A percentile compares a stretch with the other conserved stretches of the same genome.
phyloP scores from a whole-genome alignment of 2,888 invertebrate genomes.

The Nebria brevicollis region DNA sequence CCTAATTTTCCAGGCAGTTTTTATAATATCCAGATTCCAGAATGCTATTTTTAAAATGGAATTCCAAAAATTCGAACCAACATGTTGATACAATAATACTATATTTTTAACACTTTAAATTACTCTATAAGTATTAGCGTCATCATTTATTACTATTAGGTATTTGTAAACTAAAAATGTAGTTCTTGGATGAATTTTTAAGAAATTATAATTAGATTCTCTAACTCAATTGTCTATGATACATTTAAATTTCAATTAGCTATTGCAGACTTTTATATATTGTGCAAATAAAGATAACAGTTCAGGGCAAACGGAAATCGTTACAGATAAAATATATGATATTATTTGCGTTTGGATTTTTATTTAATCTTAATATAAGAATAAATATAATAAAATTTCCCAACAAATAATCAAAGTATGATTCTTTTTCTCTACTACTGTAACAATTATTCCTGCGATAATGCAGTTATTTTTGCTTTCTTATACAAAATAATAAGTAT shows the following conservation, averaged over 20 bases:
- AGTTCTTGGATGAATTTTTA: too few species aligned
- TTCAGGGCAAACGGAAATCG: not conserved
- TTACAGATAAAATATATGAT: not conserved
- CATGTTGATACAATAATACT: not conserved
- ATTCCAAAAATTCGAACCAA: not conserved
- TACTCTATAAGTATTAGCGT: not conserved
- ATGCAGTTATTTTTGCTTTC: too few species aligned
- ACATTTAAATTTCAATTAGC: not conserved
- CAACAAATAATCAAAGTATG: not conserved
- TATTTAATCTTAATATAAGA: not conserved
- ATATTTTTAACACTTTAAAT: not conserved
- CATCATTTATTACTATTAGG: not conserved
- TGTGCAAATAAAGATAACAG: not conserved
- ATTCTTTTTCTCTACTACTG: too few species aligned
- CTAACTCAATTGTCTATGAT: not conserved
- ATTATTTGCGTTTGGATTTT: not conserved
- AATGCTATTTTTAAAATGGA: not conserved
- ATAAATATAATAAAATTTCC: not conserved
- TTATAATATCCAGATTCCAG: not conserved
- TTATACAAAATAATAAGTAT: too few species aligned
- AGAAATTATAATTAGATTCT: not conserved
- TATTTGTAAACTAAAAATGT: not conserved
- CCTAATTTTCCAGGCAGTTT: not conserved
- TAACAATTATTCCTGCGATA: too few species aligned
- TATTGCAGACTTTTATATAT: not conserved